Evolutionary conservation across 1,140 invertebrate species (phyloP), one percentile per base, ranked within the genome.

Genomic region (Drosophila rufa): DNA sequence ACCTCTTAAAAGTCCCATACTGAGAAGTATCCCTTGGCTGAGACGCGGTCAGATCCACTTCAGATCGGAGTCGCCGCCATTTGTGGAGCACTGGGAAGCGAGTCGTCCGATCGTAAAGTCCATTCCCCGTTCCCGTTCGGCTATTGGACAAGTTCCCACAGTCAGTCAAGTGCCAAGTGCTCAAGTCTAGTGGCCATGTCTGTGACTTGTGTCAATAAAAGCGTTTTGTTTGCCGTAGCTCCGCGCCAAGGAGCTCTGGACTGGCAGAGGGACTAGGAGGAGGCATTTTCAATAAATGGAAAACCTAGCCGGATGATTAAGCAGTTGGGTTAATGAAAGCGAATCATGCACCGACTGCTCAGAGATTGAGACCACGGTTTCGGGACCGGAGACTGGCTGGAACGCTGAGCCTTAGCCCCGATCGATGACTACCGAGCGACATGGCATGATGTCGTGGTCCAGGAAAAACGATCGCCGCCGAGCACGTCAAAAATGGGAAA

Each of bases 291-390:
- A 81, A 85, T 85, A 84, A 84, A 84, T 85, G 82, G 78, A 38
- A 70, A 70, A 56, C 64, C 67, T 69, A 11, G 14, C 45, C 80
- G 69, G 66, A 89, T 87, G 84, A 87, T 87, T 87, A 87, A 87
- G 84, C 84, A 87, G 81, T 89, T 87, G 85, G 77, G 73, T 80
- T 87, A 87, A 87, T 87, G 84, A 87, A 87, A 89, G 80, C 85
- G 69, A 87, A 87, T 89, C 84, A 87, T 87, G 84, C 84, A 89
- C 61, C 48, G 58, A 76, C 80, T 78, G n/a, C 58, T 70, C 67
- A 60, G 36, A 56, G 53, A 56, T 56, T 56, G 53, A 56, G 53
- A 56, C 53, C 36, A 56, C 53, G 53, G 53, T 40, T 42, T 56
- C 53, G 53, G 53, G 53, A 25, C 17, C 12, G 45, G 42, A 19